Evolutionary conservation across 2,888 invertebrate species (phyloP).

Genomic region (Acanthosepion esculentum): DNA sequence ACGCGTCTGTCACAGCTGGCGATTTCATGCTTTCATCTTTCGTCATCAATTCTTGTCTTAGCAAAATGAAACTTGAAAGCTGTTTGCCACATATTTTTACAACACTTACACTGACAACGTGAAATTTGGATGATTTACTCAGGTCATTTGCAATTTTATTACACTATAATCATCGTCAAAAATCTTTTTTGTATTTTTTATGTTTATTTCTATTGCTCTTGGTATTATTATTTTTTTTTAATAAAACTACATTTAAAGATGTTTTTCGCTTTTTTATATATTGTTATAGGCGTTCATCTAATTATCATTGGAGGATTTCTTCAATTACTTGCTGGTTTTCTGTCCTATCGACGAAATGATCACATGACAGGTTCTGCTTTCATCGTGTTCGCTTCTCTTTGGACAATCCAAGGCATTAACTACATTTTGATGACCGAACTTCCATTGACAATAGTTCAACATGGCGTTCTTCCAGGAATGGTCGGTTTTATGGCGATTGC

Average conservation of each 20-base stretch:
- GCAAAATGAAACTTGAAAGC: too few species aligned
- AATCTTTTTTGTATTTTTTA: too few species aligned
- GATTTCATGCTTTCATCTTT: too few species aligned
- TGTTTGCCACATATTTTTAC: too few species aligned
- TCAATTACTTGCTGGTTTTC: slow-evolving; percentile 58
- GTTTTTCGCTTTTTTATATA: too few species aligned
- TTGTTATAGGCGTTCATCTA: slow-evolving; percentile 59
- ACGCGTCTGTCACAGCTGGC: too few species aligned
- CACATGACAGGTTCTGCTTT: slow-evolving; percentile 63
- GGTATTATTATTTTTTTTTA: not conserved
- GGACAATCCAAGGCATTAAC: slow-evolving; percentile 59
- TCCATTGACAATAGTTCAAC: slow-evolving; percentile 51
- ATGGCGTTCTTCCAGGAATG: slow-evolving; percentile 56
- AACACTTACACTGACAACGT: too few species aligned
- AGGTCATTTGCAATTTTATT: too few species aligned
- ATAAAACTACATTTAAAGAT: not conserved
- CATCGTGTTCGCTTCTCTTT: slow-evolving; percentile 60
- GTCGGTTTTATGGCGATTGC: slow-evolving; percentile 61
- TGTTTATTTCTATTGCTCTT: not conserved
- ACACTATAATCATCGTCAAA: too few species aligned
- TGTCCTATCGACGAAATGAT: slow-evolving; percentile 61
- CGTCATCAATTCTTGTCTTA: too few species aligned
- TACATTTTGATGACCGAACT: slow-evolving; percentile 54
- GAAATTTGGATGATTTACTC: too few species aligned
- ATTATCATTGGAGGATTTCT: slow-evolving; percentile 61